phyloP scores from a whole-genome alignment of 2,888 invertebrate genomes.

The Melinopterus prodromus region DNA sequence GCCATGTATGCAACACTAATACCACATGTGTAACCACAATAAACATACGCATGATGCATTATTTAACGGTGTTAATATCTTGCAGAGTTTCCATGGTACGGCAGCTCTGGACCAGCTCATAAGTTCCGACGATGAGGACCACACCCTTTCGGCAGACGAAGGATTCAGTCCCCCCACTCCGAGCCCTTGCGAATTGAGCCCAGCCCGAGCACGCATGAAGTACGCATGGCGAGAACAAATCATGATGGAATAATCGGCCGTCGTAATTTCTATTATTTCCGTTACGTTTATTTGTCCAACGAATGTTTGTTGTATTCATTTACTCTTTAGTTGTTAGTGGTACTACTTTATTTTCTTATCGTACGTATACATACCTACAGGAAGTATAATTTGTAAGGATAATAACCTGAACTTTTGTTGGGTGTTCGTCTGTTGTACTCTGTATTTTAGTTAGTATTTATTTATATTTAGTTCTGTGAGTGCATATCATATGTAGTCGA shows the following conservation, averaged over 20 bases:
- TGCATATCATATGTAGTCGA: constrained; percentile 18
- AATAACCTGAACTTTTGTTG: not conserved
- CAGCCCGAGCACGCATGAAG: constrained; percentile 53
- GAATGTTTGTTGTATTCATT: constrained; percentile 26
- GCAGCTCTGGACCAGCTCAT: constrained; percentile 46
- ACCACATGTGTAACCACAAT: not conserved
- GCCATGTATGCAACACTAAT: constrained; percentile 14
- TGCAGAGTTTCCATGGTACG: constrained; percentile 61
- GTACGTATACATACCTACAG: not conserved
- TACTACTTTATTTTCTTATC: constrained; percentile 15
- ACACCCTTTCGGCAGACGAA: constrained; percentile 59
- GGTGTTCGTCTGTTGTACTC: not conserved
- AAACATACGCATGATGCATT: constrained; percentile 1
- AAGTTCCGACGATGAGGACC: constrained; percentile 56
- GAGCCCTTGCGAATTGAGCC: constrained; percentile 57
- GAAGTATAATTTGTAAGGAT: not conserved
- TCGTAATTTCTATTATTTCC: not conserved
- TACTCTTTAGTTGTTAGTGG: constrained; percentile 11
- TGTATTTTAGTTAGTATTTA: constrained; percentile 15
- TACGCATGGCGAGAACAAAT: constrained; percentile 53
- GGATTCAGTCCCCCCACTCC: constrained; percentile 61
- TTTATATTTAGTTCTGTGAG: constrained; percentile 17
- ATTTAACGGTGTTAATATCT: constrained; percentile 34
- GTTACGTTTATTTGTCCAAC: constrained; percentile 14
- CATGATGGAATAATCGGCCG: constrained; percentile 21